Evolutionary conservation across 2,113 vertebrate genomes (phyloP), one percentile per base, ranked within the genome.

Genomic region (Macquaria ambigua): DNA sequence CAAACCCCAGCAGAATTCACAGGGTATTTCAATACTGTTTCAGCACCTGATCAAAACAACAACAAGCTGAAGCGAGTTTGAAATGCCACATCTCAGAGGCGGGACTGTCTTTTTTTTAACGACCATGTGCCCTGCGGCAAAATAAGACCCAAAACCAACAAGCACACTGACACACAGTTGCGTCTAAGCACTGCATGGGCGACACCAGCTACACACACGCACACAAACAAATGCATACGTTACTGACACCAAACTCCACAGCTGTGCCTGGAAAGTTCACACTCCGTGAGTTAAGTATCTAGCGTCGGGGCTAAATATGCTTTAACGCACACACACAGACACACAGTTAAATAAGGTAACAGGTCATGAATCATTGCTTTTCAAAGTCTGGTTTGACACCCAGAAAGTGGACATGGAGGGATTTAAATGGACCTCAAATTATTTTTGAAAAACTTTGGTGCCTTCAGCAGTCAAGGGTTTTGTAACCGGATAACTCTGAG

Each of bases 241-340:
- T 50, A 79, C 70, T 41, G 75, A 83, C 4, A 53, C 83, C 83
- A 53, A 81, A 80, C 66, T 62, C 83, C 85, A 82, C 79, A 83
- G 89, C 83, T 82, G 91, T 87, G 85, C 81, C 85, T 90, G 91
- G 83, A 89, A 81, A 88, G 87, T 92, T 87, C 85, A 41, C 86
- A 78, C 81, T 0, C 53, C 3, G 64, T 66, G 85, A 87, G 78
- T 58, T 73, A 69, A 84, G 87, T 63, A 39, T 66, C 71, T 39
- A 28, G 41, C 48, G 28, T 73, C 21, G 4, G 75, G 53, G 1
- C 78, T 88, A 73, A 84, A 90, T 82, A 62, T 50, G 70, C 66
- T 58, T 77, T 12, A 68, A 41, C 70, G 66, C 25, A 53, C 39
- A 12, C 48, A 39, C 69, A 73, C n/a, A 48, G 23, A 20, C 14